Conservation (phyloP, 1,140 invertebrate species). For the Listronotus oregonensis region DNA sequence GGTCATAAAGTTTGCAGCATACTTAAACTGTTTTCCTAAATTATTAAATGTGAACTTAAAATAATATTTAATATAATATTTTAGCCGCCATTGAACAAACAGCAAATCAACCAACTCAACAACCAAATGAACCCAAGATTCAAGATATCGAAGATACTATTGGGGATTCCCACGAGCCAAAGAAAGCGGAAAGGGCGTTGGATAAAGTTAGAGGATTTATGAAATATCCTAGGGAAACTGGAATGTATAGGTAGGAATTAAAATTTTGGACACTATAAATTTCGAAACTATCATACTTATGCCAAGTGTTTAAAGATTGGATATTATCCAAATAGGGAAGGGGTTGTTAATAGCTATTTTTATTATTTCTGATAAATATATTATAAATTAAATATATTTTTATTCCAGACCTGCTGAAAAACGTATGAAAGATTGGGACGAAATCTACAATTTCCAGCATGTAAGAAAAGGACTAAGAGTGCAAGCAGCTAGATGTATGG, state of each 20-base stretch:
- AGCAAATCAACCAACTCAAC: slow-evolving; percentile 52
- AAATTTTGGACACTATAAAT: too few species aligned
- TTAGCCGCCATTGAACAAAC: slow-evolving; percentile 44
- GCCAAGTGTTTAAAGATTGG: too few species aligned
- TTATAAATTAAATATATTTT: not conserved
- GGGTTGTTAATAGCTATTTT: too few species aligned
- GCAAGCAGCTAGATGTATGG: slow-evolving; percentile 98
- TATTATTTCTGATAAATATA: too few species aligned
- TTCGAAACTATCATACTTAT: too few species aligned
- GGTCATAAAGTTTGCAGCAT: too few species aligned
- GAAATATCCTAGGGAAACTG: slow-evolving; percentile 89
- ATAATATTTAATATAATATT: too few species aligned
- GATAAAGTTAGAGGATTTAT: slow-evolving; percentile 94
- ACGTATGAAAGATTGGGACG: slow-evolving; percentile 92
- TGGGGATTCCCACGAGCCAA: slow-evolving; percentile 76
- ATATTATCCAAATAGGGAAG: too few species aligned
- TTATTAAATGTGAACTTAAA: too few species aligned
- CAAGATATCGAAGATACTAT: slow-evolving; percentile 90
- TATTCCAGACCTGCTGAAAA: slow-evolving; percentile 72
- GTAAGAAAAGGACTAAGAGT: slow-evolving; percentile 86
- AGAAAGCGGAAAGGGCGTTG: slow-evolving; percentile 77
- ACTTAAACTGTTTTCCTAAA: too few species aligned
- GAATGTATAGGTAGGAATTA: slow-evolving; percentile 70
- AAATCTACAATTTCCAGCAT: slow-evolving; percentile 89
- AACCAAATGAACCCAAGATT: slow-evolving; percentile 60